Evolutionary conservation across 2,888 invertebrate species (phyloP), one percentile per base, ranked within the genome.

Genomic region (Epinotia brunnichana): DNA sequence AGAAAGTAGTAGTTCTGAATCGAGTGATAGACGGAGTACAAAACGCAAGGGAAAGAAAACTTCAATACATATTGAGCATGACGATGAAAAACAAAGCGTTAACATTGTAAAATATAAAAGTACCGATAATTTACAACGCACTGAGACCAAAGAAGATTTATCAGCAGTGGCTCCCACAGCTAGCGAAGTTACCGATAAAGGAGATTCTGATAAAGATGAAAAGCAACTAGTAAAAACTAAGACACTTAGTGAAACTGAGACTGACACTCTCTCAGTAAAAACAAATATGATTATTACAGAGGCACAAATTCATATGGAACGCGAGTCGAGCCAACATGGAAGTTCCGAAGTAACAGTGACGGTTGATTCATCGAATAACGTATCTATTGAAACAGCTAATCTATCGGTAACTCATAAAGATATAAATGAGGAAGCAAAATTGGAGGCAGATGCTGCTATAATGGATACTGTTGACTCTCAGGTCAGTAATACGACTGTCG

Each of bases 291-390:
- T 94, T 59, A 88, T 90, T 64, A 94, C 94, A 10, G 94, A 94
- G 88, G 94, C 94, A 29, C 92, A 93, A 85, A 91, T 94, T 75
- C 94, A 94, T 73, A 90, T 92, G 86, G 90, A 94, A 80, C 87
- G 90, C 69, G 88, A 92, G 76, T 87, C 88, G 11, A 88, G 85
- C 78, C 84, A 92, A 77, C 88, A 89, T 69, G 91, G 90, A 17
- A 91, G 86, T 81, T 89, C 92, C 41, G 92, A 92, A 84, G 79
- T 93, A 77, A 92, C 87, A 39, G 89, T 93, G 11, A 92, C 86
- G 53, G 83, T 93, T 54, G 92, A 92, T 84, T 89, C 91, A 17
- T 85, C 85, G 62, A 93, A 93, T 69, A 93, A 92, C 70, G 91
- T 93, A 19, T 92, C 92, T 7, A 91, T 93, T 68, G 90, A 90